Evolutionary conservation across 2,888 invertebrate genomes (phyloP), one percentile per base, ranked within the genome.

Genomic region (Orgyia antiqua): DNA sequence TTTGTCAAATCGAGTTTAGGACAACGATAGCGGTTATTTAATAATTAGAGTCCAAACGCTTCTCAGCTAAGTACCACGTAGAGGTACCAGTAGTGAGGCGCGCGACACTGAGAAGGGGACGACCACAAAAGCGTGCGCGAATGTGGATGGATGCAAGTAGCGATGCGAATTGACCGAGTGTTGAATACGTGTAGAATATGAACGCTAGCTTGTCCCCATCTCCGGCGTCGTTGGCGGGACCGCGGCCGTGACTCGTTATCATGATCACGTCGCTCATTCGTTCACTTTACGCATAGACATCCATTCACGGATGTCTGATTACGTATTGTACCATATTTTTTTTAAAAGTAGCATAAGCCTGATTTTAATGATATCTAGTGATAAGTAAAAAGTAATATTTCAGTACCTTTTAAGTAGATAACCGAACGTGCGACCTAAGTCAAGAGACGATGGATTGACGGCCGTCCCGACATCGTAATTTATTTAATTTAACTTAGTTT

Each of bases 391-490:
- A 72, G 58, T 78, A 73, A 76, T 63, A 72, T 76, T 82, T 72
- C 76, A 73, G 82, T 84, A 84, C 78, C 79, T 83, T 75, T 72
- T 79, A 83, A 82, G 80, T 84, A 84, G 80, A 77, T 75, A 83
- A 76, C 79, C 76, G 79, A 84, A 82, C 79, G 77, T 79, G 84
- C 83, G 84, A 83, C 84, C 82, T 83, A 79, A 84, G 84, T 86
- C 86, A 84, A 74, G 75, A 72, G 73, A 76, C 82, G 80, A 79
- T 84, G 77, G 70, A 79, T 77, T 74, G 75, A 82, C 84, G 83
- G 83, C 83, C 82, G 83, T 84, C 83, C 86, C 86, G 76, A 79
- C 74, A 82, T 82, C 83, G 83, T 86, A 84, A 84, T 83, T 86
- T 84, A 84, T 86, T 86, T 68, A 74, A 74, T 65, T 67, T 83